phyloP scores from a whole-genome alignment of 1,140 invertebrate species.

The Mactra quadrangularis region DNA sequence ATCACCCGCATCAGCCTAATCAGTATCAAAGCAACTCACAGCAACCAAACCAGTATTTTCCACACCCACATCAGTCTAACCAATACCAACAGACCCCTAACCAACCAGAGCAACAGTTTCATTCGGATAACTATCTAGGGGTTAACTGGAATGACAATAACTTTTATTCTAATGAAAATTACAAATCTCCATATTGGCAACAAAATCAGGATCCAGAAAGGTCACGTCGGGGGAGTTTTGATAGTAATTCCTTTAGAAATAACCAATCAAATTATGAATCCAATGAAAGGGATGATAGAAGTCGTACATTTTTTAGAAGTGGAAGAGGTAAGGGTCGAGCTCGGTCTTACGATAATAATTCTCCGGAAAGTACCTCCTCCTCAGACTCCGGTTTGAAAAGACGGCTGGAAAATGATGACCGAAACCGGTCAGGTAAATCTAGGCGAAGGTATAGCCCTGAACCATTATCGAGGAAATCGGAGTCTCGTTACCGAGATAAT shows the following conservation, averaged over 20 bases:
- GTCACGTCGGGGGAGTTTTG: slow-evolving; percentile 52
- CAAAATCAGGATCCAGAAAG: neutral
- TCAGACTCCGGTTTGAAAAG: slow-evolving; percentile 52
- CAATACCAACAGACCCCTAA: too few species aligned
- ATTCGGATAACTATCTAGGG: slow-evolving; percentile 14
- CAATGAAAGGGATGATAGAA: neutral
- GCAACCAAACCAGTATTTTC: too few species aligned
- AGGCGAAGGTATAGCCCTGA: slow-evolving; percentile 25
- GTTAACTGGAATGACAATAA: slow-evolving; percentile 47
- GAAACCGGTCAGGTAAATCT: slow-evolving; percentile 24
- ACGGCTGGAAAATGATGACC: slow-evolving; percentile 38
- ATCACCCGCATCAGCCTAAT: too few species aligned
- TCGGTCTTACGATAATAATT: slow-evolving; percentile 38
- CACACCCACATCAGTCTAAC: too few species aligned
- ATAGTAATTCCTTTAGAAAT: slow-evolving; percentile 22
- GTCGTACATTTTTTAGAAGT: neutral
- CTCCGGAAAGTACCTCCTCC: slow-evolving; percentile 42
- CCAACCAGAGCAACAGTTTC: slow-evolving; percentile 6
- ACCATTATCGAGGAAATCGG: neutral
- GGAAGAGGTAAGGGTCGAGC: neutral
- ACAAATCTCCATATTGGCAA: slow-evolving; percentile 5
- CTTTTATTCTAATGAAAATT: slow-evolving; percentile 20
- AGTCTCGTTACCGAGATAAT: neutral
- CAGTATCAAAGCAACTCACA: too few species aligned
- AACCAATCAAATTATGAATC: neutral